Base-by-base conservation (phyloP, 2,113 vertebrate species). In the Micromys minutus region DNA sequence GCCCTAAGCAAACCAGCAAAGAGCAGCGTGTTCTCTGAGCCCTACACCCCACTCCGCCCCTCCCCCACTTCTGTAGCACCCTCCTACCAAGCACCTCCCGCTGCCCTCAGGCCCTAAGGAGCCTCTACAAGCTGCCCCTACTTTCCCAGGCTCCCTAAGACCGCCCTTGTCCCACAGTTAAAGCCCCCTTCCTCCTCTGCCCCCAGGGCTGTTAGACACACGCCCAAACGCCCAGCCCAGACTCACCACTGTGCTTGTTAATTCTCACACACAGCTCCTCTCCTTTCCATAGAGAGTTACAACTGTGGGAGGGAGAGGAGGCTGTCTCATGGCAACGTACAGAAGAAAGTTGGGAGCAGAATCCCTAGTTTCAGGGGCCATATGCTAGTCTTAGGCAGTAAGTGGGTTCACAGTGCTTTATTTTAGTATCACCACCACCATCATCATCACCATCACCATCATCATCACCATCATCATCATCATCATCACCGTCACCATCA, bases 1-100 rank as follows among this genome's bases (percentile, higher is more conserved):
- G 76, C 90, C 81, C 72, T 74, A 89, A 87, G 90, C 80, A 90
- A 81, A 87, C 72, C 0, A 2, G 65, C 89, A 92, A 50, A 91
- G 42, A 85, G 15, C 34, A 50, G 55, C 80, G 76, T 90, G 85
- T 91, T 94, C 84, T 57, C 81, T 47, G 61, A 34, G 45, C 47
- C n/a, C 65, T 31, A 26, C 24, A 67, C n/a, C 57, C 5, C 13
- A n/a, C 42, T 7, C 47, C 47, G 5, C 55, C 59, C 42, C 42
- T 26, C 52, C 80, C n/a, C 76, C 36, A 45, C 29, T 71, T 81
- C 85, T 36, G 39, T 3, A 5, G 81, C 39, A 50, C 17, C 72
- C 72, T 91, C 47, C 0, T 57, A 75, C 50, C 76, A 92, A 36
- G 31, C 17, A 55, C 59, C 75, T 67, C 15, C 79, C 47, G 87